Conservation (phyloP, 2,113 vertebrate genomes). For the Carlito syrichta region DNA sequence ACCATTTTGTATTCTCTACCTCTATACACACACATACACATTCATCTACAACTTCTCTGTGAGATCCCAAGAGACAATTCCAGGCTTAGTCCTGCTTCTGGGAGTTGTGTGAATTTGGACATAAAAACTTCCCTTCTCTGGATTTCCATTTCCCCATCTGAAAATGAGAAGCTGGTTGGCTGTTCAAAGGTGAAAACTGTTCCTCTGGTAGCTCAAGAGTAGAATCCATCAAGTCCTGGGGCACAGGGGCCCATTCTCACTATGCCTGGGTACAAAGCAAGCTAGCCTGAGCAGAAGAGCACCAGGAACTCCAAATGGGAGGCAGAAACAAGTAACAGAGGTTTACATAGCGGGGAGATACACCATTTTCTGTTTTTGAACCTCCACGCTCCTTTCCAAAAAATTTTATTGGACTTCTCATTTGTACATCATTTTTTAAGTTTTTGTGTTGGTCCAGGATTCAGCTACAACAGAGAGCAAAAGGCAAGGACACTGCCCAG, state of each 20-base stretch:
- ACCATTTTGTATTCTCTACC: background rate
- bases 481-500: background rate
- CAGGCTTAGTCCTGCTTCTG: background rate
- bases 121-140: background rate
- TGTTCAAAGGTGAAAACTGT: background rate
- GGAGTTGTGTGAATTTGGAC: background rate
- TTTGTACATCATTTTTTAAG: background rate
- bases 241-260: background rate
- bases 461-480: background rate
- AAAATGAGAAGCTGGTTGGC: background rate
- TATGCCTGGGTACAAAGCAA: background rate
- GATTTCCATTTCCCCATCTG: background rate
- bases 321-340: background rate
- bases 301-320: background rate
- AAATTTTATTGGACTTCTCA: conserved; percentile 43
- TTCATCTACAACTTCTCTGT: background rate
- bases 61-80: background rate
- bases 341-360: background rate
- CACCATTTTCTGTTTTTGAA: background rate
- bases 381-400: background rate
- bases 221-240: background rate
- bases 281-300: background rate
- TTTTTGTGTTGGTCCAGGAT: background rate
- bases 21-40: fast-evolving
- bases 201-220: background rate